phyloP scores from a whole-genome alignment of 2,888 invertebrate genomes.

The Xestia c-nigrum region DNA sequence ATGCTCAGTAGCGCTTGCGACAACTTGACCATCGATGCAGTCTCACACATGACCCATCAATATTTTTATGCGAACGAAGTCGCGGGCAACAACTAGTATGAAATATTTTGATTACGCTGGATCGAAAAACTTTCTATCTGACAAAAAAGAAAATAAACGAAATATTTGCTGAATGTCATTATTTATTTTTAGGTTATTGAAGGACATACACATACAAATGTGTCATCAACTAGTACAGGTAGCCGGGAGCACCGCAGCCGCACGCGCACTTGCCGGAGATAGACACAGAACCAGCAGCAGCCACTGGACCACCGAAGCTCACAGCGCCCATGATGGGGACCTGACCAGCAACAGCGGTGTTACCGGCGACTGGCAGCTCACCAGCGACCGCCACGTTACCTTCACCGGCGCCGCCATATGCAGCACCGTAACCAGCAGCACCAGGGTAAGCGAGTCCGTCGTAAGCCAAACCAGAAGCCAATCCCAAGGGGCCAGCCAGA shows the following conservation, averaged over 20 bases:
- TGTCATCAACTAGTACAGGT: no score
- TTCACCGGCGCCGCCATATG: conserved; percentile 57
- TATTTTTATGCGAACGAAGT: no score
- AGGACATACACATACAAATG: no score
- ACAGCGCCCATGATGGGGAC: conserved; percentile 71
- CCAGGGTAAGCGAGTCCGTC: conserved; percentile 8
- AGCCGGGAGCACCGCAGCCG: conserved; percentile 32
- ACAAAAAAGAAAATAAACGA: conserved; percentile 8
- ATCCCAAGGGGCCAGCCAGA: background rate
- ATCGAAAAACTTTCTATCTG: no score
- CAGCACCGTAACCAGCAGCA: background rate
- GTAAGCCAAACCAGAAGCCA: conserved; percentile 15
- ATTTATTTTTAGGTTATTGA: background rate
- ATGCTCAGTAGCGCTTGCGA: no score
- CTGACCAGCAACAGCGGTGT: conserved; percentile 66
- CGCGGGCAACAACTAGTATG: no score
- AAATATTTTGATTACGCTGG: no score
- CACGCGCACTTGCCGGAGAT: conserved; percentile 67
- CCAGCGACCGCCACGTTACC: conserved; percentile 60
- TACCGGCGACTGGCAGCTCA: conserved; percentile 66
- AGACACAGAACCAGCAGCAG: conserved; percentile 65
- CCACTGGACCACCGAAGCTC: conserved; percentile 61
- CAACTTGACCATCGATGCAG: no score
- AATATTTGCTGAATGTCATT: conserved; percentile 4
- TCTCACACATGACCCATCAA: no score